These are phyloP conservation scores for Atherinomorus stipes DNA, from an alignment of 2,113 vertebrate species.

Conservation along the genomic window DNA sequence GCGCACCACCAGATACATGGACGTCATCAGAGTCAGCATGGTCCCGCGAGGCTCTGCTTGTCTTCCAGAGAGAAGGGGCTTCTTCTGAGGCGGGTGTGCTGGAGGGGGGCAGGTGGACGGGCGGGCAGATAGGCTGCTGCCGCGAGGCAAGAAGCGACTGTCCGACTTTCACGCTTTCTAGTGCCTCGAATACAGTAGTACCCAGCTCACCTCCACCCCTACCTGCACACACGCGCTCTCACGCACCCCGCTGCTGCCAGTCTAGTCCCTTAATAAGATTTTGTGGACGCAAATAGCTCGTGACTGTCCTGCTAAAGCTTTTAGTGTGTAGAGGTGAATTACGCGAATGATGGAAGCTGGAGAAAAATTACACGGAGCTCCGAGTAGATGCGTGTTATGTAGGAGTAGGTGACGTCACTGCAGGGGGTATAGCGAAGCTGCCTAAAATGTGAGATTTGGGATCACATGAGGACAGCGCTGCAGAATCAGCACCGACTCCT, in stretches of 20 bases:
- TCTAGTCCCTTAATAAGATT: constrained; percentile 79
- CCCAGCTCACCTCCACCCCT: constrained; percentile 22
- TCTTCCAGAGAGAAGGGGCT: constrained; percentile 8
- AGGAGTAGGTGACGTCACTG: constrained; percentile 55
- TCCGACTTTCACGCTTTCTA: constrained; percentile 28
- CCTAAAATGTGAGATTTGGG: neutral
- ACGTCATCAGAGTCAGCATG: constrained; percentile 83
- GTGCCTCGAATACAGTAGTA: neutral
- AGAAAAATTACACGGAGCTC: neutral
- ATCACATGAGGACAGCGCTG: constrained; percentile 9
- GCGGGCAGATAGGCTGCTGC: neutral
- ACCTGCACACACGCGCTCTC: neutral
- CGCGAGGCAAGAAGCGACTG: constrained; percentile 15
- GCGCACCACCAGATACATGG: constrained; percentile 83
- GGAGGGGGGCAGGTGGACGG: constrained; percentile 9
- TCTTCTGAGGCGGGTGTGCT: constrained; percentile 24
- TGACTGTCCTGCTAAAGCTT: constrained; percentile 41
- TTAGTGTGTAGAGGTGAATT: constrained; percentile 30
- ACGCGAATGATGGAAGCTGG: neutral
- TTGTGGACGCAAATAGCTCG: constrained; percentile 73
- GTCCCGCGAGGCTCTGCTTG: constrained; percentile 19
- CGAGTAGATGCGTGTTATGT: neutral
- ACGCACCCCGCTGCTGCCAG: constrained; percentile 23
- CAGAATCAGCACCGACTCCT: no score
- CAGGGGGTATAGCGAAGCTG: constrained; percentile 10